These are phyloP conservation scores for Fregata magnificens DNA, from an alignment of 2,113 vertebrate species.

Conservation along the genomic window DNA sequence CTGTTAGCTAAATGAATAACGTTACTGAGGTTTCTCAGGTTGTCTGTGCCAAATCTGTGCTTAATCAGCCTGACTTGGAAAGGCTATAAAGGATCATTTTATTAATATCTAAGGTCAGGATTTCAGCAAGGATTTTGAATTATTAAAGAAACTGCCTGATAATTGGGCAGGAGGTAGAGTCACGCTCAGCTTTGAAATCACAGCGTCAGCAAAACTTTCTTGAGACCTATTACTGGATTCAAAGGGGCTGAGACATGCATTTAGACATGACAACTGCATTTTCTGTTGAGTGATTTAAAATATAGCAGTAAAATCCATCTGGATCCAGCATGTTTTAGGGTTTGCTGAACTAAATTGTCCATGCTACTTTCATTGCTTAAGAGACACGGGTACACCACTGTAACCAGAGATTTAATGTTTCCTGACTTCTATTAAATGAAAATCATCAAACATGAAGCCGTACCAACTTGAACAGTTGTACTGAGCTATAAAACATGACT, in stretches of 20 bases:
- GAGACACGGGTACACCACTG: background rate
- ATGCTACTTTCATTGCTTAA: background rate
- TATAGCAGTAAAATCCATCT: background rate
- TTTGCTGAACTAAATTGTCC: background rate
- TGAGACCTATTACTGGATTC: background rate
- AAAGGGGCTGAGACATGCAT: background rate
- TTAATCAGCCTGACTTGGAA: constrained; percentile 45
- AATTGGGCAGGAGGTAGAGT: constrained; percentile 4
- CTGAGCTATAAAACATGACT: background rate
- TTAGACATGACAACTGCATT: background rate
- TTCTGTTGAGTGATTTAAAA: constrained; percentile 10
- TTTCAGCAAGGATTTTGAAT: constrained; percentile 49
- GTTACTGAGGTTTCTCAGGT: constrained; percentile 44
- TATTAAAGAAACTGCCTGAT: constrained; percentile 40
- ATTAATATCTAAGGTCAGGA: constrained; percentile 46
- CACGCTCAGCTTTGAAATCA: background rate
- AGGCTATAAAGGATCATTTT: constrained; percentile 39
- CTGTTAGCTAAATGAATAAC: constrained; percentile 49
- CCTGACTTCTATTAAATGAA: background rate
- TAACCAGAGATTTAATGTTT: background rate
- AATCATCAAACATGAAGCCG: background rate
- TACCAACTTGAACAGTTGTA: background rate
- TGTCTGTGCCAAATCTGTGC: constrained; percentile 37
- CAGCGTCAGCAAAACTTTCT: constrained; percentile 19
- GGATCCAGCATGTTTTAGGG: background rate